Evolutionary conservation across 1,140 invertebrate genomes (phyloP), one percentile per base, ranked within the genome.

Genomic region (Gryon sp.): DNA sequence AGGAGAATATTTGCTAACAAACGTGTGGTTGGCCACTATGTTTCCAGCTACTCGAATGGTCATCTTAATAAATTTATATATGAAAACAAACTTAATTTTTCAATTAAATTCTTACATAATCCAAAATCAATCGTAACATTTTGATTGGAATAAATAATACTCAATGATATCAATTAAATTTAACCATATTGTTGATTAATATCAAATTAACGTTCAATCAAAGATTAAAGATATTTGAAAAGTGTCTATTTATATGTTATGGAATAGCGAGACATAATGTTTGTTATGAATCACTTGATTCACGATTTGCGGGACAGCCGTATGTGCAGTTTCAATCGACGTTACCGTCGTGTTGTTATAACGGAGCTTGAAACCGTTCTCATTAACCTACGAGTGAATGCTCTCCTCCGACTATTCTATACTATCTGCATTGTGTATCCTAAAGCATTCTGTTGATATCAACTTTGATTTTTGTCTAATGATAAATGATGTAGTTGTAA

Each of bases 341-440:
- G 20, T 41, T 72, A 38, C 74, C 72, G 63, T 65, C 36, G 75
- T 46, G 74, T 66, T 55, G 66, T 70, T 78, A 83, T 83, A 84
- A 83, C 82, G 73, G 78, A 63, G 65, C 82, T 84, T 82, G 82
- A 84, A 84, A 86, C 85, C 83, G 78, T 85, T 86, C 84, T 86
- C 84, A 86, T 86, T 86, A 86, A 86, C 82, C 82, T 80, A 79
- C 82, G 80, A 84, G 76, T 79, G 79, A 84, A 82, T 83, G 68
- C 80, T 76, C 73, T 48, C 60, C 78, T 82, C 73, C 74, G 78
- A 80, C 80, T 85, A 80, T 85, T 83, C 79, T 84, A 69, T 82
- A 82, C 78, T 82, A 83, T 83, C 83, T 83, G 78, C 78, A 82
- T 80, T 82, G 78, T 84, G 76, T 76, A 86, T 78, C 78, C 78